Evolutionary conservation across 1,140 invertebrate species (phyloP).

Genomic region (Cydia pomonella): DNA sequence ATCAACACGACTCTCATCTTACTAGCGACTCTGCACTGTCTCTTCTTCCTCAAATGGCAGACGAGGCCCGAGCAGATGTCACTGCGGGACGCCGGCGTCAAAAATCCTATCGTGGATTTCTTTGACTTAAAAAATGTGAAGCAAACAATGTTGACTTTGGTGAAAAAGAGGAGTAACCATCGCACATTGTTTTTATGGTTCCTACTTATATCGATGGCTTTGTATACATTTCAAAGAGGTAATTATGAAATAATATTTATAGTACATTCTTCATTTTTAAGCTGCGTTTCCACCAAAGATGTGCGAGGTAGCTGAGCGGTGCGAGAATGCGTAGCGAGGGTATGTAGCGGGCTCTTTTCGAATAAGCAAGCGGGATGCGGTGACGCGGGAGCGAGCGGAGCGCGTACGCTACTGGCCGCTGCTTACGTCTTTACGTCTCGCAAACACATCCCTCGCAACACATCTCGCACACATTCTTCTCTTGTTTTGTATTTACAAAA

Average conservation of each 20-base stretch:
- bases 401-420: too few species aligned
- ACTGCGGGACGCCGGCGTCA: conserved; percentile 77
- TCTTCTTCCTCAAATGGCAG: conserved; percentile 83
- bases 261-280: too few species aligned
- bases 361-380: too few species aligned
- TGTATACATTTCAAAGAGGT: conserved; percentile 89
- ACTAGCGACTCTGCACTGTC: conserved; percentile 83
- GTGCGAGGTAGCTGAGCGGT: too few species aligned
- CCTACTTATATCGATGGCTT: conserved; percentile 85
- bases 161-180: conserved; percentile 79
- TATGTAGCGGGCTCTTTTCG: too few species aligned
- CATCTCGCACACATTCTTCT: too few species aligned
- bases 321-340: too few species aligned
- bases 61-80: conserved; percentile 83
- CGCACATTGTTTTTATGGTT: conserved; percentile 84
- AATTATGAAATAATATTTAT: conserved; percentile 27
- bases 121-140: conserved; percentile 85
- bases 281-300: too few species aligned
- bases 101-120: conserved; percentile 84
- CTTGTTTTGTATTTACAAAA: too few species aligned
- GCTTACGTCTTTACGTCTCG: too few species aligned
- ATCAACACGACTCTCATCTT: conserved; percentile 84
- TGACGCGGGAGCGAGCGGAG: too few species aligned
- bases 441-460: too few species aligned
- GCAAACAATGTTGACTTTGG: conserved; percentile 82